Base-by-base conservation (phyloP, 1,140 invertebrate genomes). In the Cydia strobilella region DNA sequence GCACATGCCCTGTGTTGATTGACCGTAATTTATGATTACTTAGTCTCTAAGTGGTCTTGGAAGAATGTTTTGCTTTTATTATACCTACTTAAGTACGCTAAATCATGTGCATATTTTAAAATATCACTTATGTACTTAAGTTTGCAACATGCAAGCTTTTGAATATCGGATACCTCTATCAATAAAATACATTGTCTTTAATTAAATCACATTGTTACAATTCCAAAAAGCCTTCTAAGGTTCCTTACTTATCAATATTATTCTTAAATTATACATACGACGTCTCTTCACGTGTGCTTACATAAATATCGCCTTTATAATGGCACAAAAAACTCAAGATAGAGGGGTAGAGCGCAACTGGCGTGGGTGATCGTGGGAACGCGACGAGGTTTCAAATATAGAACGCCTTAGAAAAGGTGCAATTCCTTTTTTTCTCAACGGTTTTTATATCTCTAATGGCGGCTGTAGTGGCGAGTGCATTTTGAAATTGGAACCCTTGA, bases 371-470 rank as follows among this genome's bases (percentile, higher is more conserved):
- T 79, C 90, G 90, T 92, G 90, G 90, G 90, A 92, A 92, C 88
- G 84, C 82, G 83, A 87, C 86, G 86, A 87, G 86, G 86, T 88
- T 86, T 88, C 83, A 87, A 89, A 87, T 92, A 84, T 86, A 88
- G 86, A 91, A 88, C 90, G 85, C 84, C 86, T 89, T 91, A 91
- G 89, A 89, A 91, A 92, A 92, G 90, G 88, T 91, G 89, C 89
- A 89, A 90, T 92, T 88, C 84, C 74, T 85, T 87, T 91, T 92
- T 87, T 87, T 82, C 74, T 74, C 76, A 73, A 80, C 74, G 74
- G 72, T 77, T 88, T 89, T 90, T 89, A 3, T 90, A 76, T 89
- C 75, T 81, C 76, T 88, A 84, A 86, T 85, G 74, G 71, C 76
- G 79, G 80, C 79, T 80, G 76, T 71, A 78, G 75, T 77, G 75